Evolutionary conservation across 2,888 invertebrate species (phyloP).

Genomic region (Lycaena phlaeas): DNA sequence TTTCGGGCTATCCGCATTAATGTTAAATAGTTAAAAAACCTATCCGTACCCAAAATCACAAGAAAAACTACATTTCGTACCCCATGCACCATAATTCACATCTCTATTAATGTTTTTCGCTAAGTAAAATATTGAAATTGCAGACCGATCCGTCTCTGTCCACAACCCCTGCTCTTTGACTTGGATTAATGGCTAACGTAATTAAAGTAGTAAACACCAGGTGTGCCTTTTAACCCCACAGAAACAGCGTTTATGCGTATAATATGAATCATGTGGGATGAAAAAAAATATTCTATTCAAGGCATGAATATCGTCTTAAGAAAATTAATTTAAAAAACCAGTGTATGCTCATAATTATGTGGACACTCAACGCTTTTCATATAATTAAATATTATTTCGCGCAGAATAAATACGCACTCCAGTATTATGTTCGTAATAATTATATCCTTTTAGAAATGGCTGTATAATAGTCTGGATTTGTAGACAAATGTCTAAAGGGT

Average conservation of each 20-base stretch:
- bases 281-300: conserved; percentile 5
- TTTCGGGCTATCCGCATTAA: too few relatives aligned
- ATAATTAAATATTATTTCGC: conserved; percentile 7
- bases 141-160: conserved; percentile 52
- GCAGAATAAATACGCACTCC: conserved; percentile 3
- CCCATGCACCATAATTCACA: background rate
- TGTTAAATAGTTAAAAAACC: too few relatives aligned
- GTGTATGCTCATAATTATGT: conserved; percentile 2
- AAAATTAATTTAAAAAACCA: conserved; percentile 4
- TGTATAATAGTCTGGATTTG: too few relatives aligned
- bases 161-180: conserved; percentile 41
- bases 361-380: conserved; percentile 4
- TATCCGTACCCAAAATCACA: too few relatives aligned
- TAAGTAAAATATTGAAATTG: conserved; percentile 27
- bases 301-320: conserved; percentile 6
- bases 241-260: conserved; percentile 24
- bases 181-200: conserved; percentile 53
- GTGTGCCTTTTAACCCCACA: conserved; percentile 35
- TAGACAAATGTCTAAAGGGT: too few relatives aligned
- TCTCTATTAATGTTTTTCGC: conserved; percentile 7
- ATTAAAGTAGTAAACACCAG: conserved; percentile 60
- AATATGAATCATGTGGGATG: conserved; percentile 17
- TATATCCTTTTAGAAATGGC: background rate
- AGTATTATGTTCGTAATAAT: background rate
- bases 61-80: too few relatives aligned